These are phyloP conservation scores for Latheticus oryzae DNA, from an alignment of 2,888 invertebrate genomes.

Conservation along the genomic window DNA sequence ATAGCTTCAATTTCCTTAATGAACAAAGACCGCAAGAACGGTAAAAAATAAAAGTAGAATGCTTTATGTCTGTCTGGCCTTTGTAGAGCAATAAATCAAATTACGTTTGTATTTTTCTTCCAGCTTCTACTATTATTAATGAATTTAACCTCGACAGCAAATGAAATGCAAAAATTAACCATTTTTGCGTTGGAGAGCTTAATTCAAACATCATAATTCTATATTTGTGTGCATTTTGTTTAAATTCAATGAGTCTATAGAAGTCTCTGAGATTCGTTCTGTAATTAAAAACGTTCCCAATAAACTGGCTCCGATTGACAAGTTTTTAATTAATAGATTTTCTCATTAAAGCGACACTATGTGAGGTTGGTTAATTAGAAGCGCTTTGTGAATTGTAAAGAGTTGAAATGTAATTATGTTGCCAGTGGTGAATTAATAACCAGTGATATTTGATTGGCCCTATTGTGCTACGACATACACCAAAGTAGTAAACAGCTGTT, in stretches of 20 bases:
- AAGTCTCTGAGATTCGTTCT: too few species aligned
- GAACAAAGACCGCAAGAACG: too few species aligned
- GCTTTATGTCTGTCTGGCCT: too few species aligned
- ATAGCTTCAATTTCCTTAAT: too few species aligned
- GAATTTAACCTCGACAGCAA: too few species aligned
- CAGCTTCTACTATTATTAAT: too few species aligned
- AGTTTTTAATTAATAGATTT: constrained; percentile 57
- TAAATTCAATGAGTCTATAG: constrained; percentile 10
- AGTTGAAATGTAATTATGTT: constrained; percentile 39
- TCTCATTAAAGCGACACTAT: constrained; percentile 49
- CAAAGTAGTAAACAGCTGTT: constrained; percentile 17
- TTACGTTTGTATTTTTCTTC: too few species aligned
- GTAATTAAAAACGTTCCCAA: constrained; percentile 53
- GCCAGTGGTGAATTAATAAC: constrained; percentile 40
- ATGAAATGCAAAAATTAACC: background rate
- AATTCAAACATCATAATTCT: too few species aligned
- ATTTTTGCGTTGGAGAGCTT: too few species aligned
- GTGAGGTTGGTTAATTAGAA: constrained; percentile 43
- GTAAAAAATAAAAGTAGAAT: too few species aligned
- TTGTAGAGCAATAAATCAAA: too few species aligned
- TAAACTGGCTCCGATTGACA: constrained; percentile 55
- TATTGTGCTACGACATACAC: constrained; percentile 28
- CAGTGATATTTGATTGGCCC: constrained; percentile 40
- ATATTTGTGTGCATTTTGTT: too few species aligned
- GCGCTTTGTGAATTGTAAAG: constrained; percentile 28